Evolutionary conservation across 2,113 vertebrate species (phyloP), one percentile per base, ranked within the genome.

Genomic region (Oplegnathus fasciatus): DNA sequence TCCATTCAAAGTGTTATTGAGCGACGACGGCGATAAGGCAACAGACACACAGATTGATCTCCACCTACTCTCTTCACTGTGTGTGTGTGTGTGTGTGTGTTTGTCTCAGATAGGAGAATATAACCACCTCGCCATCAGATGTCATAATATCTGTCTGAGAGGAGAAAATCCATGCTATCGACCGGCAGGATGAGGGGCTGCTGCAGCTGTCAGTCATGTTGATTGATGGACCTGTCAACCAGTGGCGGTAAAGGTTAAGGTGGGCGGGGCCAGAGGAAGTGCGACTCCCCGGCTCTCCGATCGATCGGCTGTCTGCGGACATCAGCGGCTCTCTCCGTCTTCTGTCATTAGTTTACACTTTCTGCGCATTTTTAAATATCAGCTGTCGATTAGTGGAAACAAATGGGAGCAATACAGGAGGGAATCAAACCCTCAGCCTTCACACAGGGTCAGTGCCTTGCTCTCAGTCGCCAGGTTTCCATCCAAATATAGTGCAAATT

Each of bases 211-310:
- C 92, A 72, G 28, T 93, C 86, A 84, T 1, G 20, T 2, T 92
- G 94, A 95, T 82, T 82, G 94, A 95, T 94, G 90, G 81, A 93
- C 79, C 92, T 89, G 79, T 91, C 85, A n/a, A 28, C 88, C 88
- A 85, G 80, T 90, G 75, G 82, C 44, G 24, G 50, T 24, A 64
- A 85, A 85, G 80, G 87, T 84, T 77, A 70, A 26, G 48, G 79
- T 46, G 83, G 80, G 88, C 20, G 76, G 86, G 64, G 60, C 73
- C 52, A 34, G 13, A 10, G 77, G 82, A 80, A 72, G 72, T 37
- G 65, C 77, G 82, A 78, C 80, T 89, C 77, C 72, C 62, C 4
- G 46, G 54, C 55, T 75, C 30, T 1, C 6, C 1, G 40, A 93
- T 88, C 66, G 78, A 92, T 88, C 2, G 18, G 6, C 82, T 61